Evolutionary conservation across 2,888 invertebrate genomes (phyloP).

Genomic region (Latheticus oryzae): DNA sequence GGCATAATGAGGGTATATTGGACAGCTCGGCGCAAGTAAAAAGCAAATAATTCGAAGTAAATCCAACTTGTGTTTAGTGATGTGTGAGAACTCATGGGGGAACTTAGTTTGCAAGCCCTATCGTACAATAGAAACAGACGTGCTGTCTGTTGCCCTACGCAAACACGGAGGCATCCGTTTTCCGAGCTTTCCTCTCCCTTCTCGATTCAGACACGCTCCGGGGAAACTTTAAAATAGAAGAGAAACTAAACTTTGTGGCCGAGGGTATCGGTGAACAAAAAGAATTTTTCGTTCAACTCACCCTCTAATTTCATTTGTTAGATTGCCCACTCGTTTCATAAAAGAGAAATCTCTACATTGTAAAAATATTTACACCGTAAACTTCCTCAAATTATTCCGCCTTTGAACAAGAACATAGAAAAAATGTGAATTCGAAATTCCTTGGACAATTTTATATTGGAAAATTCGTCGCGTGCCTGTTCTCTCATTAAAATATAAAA

Average conservation of each 20-base stretch:
- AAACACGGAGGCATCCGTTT: slow-evolving; percentile 35
- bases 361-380: slow-evolving; percentile 16
- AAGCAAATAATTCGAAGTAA: slow-evolving; percentile 54
- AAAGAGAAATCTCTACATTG: slow-evolving; percentile 2
- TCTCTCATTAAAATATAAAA: slow-evolving; percentile 9
- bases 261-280: slow-evolving; percentile 5
- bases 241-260: slow-evolving; percentile 40
- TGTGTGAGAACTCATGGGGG: slow-evolving; percentile 50
- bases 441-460: slow-evolving; percentile 7
- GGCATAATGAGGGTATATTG: no score
- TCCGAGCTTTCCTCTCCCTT: no score
- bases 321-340: slow-evolving; percentile 10
- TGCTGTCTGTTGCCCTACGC: slow-evolving; percentile 30
- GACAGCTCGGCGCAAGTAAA: slow-evolving; percentile 43
- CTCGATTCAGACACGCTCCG: slow-evolving; percentile 45
- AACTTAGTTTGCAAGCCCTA: slow-evolving; percentile 39
- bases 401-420: not conserved
- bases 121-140: slow-evolving; percentile 29
- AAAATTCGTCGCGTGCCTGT: slow-evolving; percentile 10
- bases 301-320: slow-evolving; percentile 20
- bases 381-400: slow-evolving; percentile 8
- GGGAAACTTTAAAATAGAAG: slow-evolving; percentile 48
- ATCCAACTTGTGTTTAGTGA: slow-evolving; percentile 51
- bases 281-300: slow-evolving; percentile 8
- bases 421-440: no score